Base-by-base conservation (phyloP, 1,140 invertebrate species). In the Vanessa tameamea region DNA sequence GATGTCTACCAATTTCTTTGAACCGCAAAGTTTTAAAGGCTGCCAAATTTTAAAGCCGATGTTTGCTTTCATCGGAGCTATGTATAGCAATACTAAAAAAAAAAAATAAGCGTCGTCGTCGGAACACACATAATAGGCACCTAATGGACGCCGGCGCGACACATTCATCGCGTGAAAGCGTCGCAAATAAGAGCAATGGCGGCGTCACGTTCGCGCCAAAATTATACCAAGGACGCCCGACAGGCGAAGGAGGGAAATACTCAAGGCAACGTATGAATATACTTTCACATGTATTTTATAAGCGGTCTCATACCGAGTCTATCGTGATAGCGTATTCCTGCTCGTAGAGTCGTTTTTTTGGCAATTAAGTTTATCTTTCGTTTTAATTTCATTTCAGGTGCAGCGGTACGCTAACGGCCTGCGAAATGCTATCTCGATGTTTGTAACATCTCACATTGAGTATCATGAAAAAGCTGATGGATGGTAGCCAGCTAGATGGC, bases 131-230 rank as follows among this genome's bases (percentile, higher is more conserved):
- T 88, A 90, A 90, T 87, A 85, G 86, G 81, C 85, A 85, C 76
- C 85, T 88, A 88, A 88, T 90, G 86, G 87, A 82, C 73, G 82
- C 72, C 87, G 83, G 57, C 78, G 81, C 82, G 81, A 83, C 82
- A 87, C 82, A 85, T 88, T 87, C 88, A 86, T 70, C 48, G 69
- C 55, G 75, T 86, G 83, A 88, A 87, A 89, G 84, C 78, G 81
- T 71, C 61, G 78, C 80, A 85, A 87, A 88, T 84, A 81, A 81
- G 80, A 82, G 84, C 83, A 82, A 78, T 78, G 74, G 78, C 76
- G 65, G 74, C 79, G 77, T 47, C 63, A 73, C 72, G 70, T 78
- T 81, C 79, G 82, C 83, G 86, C 82, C 85, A 77, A 88, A 89
- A 86, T 88, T 86, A 82, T 79, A 80, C 79, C 72, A 67, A 64